phyloP scores from a whole-genome alignment of 1,140 invertebrate genomes.

The Antheraea mylitta region DNA sequence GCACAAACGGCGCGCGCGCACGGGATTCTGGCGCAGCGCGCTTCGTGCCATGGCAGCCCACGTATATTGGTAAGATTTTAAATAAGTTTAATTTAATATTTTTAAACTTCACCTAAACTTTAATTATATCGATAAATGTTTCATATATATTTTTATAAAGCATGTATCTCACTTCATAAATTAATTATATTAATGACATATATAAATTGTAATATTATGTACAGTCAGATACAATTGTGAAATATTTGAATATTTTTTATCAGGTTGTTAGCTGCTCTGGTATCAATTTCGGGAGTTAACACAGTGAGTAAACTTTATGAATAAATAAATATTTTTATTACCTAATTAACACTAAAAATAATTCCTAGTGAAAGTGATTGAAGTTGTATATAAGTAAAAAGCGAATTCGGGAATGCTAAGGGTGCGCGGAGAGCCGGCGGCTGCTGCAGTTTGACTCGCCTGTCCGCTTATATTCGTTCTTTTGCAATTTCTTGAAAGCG shows the following conservation, averaged over 20 bases:
- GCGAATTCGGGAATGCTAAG: constrained; percentile 47
- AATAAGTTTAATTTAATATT: constrained; percentile 4
- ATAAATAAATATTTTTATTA: constrained; percentile 19
- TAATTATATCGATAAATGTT: not conserved
- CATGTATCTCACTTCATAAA: not conserved
- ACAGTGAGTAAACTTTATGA: constrained; percentile 47
- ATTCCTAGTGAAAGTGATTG: constrained; percentile 9
- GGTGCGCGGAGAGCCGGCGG: constrained; percentile 30
- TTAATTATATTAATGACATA: too few relatives aligned
- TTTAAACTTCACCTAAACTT: not conserved
- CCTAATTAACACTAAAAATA: constrained; percentile 15
- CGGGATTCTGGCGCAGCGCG: constrained; percentile 71
- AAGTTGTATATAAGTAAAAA: constrained; percentile 36
- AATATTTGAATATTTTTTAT: constrained; percentile 28
- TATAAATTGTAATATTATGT: too few relatives aligned
- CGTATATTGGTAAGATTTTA: constrained; percentile 65
- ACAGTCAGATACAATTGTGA: constrained; percentile 19
- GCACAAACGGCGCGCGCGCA: constrained; percentile 72
- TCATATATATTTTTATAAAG: not conserved
- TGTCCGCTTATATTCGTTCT: constrained; percentile 52
- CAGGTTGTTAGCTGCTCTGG: constrained; percentile 65
- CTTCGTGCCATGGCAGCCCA: constrained; percentile 68
- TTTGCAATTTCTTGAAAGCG: constrained; percentile 27
- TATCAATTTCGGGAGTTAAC: constrained; percentile 50
- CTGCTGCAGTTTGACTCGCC: constrained; percentile 45